Conservation (phyloP, 92 coral and sea anemone species). For the Montipora capitata region DNA sequence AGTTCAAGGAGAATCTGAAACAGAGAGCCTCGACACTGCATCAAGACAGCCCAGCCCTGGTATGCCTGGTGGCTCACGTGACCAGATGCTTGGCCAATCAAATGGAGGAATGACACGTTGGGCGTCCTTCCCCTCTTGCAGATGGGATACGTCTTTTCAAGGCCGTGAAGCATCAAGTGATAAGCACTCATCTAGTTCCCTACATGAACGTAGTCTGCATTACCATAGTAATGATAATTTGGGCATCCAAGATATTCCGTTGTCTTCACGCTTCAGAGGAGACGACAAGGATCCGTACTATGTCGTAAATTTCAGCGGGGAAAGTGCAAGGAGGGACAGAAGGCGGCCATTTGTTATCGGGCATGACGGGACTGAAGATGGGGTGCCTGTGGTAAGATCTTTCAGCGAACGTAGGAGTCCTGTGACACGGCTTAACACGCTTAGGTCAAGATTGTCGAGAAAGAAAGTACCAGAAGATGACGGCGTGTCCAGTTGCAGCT, state of each 20-base stretch:
- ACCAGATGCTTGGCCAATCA: conserved; percentile 34
- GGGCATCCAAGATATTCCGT: conserved; percentile 24
- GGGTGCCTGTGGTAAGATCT: background rate
- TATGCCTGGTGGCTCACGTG: conserved; percentile 58
- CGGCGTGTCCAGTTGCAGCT: conserved; percentile 37
- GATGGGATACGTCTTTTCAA: conserved; percentile 77
- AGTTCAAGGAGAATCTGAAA: conserved; percentile 11
- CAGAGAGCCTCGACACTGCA: background rate
- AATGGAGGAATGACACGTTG: conserved; percentile 80
- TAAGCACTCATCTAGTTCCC: conserved; percentile 71
- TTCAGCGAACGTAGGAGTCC: conserved; percentile 2
- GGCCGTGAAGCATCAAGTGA: conserved; percentile 55
- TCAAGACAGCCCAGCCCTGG: conserved; percentile 63
- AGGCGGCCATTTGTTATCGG: conserved; percentile 19
- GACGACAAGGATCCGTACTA: conserved; percentile 35
- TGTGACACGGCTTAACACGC: background rate
- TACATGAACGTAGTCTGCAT: conserved; percentile 80
- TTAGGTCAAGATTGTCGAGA: conserved; percentile 7
- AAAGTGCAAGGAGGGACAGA: conserved; percentile 12
- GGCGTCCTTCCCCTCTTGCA: conserved; percentile 90
- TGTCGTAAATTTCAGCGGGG: conserved; percentile 24
- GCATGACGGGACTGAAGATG: background rate
- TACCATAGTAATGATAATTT: conserved; percentile 68
- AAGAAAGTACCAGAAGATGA: conserved; percentile 23
- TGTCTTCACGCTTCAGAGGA: conserved; percentile 9